Conservation (phyloP, 2,113 vertebrate species). For the Sporophila hypoxantha region DNA sequence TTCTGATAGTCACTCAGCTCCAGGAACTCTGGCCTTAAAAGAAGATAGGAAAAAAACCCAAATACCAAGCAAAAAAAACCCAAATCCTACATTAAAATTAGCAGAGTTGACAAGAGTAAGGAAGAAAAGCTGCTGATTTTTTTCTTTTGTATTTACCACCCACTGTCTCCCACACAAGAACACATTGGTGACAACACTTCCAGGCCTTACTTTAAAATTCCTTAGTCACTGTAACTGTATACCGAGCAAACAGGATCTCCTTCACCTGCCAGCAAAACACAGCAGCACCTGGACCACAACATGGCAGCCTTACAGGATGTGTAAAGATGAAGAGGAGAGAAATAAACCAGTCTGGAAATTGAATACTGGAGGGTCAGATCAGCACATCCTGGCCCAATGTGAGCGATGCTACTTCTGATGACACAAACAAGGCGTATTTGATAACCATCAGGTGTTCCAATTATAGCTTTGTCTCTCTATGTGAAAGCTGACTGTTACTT, state of each 20-base stretch:
- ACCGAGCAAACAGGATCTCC: neutral
- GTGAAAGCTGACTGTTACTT: neutral
- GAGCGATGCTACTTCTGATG: neutral
- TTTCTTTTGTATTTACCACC: neutral
- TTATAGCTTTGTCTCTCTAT: neutral
- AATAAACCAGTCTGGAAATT: neutral
- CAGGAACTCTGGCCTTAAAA: neutral
- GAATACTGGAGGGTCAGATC: neutral
- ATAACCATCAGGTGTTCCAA: neutral
- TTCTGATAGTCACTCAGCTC: neutral
- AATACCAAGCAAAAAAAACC: neutral
- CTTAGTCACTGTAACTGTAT: neutral
- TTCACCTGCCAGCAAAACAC: neutral
- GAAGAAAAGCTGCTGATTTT: neutral
- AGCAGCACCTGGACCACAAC: neutral
- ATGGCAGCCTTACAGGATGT: neutral
- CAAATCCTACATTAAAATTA: neutral
- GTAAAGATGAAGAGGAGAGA: neutral
- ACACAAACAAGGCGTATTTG: neutral
- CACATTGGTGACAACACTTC: neutral
- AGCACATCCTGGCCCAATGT: neutral
- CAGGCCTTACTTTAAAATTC: neutral
- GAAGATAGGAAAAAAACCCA: neutral
- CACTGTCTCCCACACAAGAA: neutral
- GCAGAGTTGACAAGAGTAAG: neutral